Evolutionary conservation across 2,113 vertebrate species (phyloP).

Genomic region (Neogobius melanostomus): DNA sequence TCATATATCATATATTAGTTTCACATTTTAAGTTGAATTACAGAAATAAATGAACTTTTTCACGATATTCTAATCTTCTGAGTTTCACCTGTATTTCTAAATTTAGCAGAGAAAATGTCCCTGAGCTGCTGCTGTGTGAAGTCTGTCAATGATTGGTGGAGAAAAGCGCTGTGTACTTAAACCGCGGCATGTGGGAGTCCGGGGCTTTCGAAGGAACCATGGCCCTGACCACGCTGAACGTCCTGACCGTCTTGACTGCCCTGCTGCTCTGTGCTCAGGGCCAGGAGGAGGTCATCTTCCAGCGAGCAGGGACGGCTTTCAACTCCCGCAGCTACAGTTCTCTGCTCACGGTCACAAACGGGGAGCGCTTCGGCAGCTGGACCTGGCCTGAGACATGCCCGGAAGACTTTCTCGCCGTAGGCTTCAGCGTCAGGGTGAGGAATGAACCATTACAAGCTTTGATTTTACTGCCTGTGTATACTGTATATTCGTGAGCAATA

Average conservation of each 20-base stretch:
- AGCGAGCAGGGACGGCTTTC: constrained; percentile 55
- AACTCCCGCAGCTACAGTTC: constrained; percentile 44
- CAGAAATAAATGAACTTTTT: neutral
- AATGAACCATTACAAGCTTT: neutral
- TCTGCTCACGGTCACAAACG: constrained; percentile 46
- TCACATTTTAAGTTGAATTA: neutral
- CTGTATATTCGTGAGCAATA: no score
- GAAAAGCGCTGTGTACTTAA: neutral
- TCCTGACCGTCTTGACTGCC: constrained; percentile 38
- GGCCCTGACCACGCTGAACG: neutral
- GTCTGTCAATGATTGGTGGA: constrained; percentile 1
- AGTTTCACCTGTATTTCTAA: neutral
- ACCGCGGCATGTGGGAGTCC: neutral
- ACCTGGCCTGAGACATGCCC: constrained; percentile 73
- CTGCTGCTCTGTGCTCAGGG: constrained; percentile 35
- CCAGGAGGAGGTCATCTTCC: constrained; percentile 35
- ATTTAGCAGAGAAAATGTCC: neutral
- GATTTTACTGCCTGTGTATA: neutral
- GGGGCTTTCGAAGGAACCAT: neutral
- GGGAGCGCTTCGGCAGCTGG: constrained; percentile 67
- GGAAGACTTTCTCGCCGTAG: constrained; percentile 63
- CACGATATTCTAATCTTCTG: no score
- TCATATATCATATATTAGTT: no score
- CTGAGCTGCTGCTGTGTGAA: neutral
- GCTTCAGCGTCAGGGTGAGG: constrained; percentile 73